These are phyloP conservation scores for Autographa gamma DNA, from an alignment of 2,888 invertebrate species.

Conservation along the genomic window DNA sequence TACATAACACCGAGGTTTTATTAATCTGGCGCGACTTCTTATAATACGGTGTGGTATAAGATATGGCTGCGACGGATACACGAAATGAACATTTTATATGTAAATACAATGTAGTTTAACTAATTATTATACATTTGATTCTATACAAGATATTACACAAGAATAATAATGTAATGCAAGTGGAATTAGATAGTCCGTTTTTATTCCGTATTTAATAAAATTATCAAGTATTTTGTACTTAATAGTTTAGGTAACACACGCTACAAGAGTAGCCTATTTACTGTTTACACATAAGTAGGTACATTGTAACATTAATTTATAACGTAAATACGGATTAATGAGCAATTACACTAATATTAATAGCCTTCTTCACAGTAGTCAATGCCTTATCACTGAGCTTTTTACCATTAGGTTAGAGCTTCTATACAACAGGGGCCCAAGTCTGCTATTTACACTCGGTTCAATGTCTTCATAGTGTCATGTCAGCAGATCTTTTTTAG, in stretches of 20 bases:
- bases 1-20: no score
- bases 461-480: no score
- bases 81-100: slow-evolving; percentile 25
- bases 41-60: no score
- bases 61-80: slow-evolving; percentile 9
- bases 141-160: slow-evolving; percentile 45
- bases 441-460: no score
- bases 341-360: slow-evolving; percentile 12
- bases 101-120: slow-evolving; percentile 25
- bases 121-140: slow-evolving; percentile 43
- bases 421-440: slow-evolving; percentile 1
- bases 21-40: no score
- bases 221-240: slow-evolving; percentile 67
- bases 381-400: not conserved
- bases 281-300: slow-evolving; percentile 26
- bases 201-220: slow-evolving; percentile 54
- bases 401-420: not conserved
- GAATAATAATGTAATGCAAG: slow-evolving; percentile 51
- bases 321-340: slow-evolving; percentile 22
- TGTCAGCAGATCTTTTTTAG: no score
- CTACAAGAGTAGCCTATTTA: slow-evolving; percentile 25
- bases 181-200: slow-evolving; percentile 51
- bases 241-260: slow-evolving; percentile 51
- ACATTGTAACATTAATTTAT: slow-evolving; percentile 1
- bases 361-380: not conserved